Base-by-base conservation (phyloP, 1,140 invertebrate genomes). In the Nephila pilipes region DNA sequence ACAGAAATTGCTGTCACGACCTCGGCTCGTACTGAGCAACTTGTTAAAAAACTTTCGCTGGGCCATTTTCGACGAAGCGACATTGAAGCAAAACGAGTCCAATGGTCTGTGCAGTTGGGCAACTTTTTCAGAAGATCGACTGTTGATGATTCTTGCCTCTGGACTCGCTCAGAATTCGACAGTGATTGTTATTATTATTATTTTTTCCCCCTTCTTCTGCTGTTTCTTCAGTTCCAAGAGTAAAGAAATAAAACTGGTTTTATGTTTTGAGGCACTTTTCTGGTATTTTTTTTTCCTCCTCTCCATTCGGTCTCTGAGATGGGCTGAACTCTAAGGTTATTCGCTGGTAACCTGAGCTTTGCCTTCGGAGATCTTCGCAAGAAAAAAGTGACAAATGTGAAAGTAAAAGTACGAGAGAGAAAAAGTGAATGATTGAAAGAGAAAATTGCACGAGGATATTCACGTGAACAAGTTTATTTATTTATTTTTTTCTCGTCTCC, bases 1-100 rank as follows among this genome's bases (percentile, higher is more conserved):
- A 75, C 65, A 75, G 25, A 75, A 75, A 75, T 75, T 75, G 16
- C 65, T 75, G 65, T 75, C 65, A 75, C 65, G 65, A 75, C 65
- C 65, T 63, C 60, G 12, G 65, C 65, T 29, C 65, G 29, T 18
- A 16, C 65, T 36, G 65, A 29, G 14, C 65, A 75, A 29, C 65
- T 75, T 75, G 65, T 75, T 75, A 75, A 29, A 60, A 69, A 25
- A 75, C 65, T 75, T 75, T 75, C 65, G 12, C 65, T 29, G 29
- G 25, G 65, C 25, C 12, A 32, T 69, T 75, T 29, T 18, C 29
- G 65, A 2, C 65, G 79, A 38, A 46, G 79, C 22, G 79, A 81
- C 36, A 38, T 46, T 81, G 79, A 46, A 46, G 79, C 18, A 81
- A 81, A 46, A 38, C 79, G 36, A 81, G 79, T 81, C 79, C 36